A percentile compares a stretch with the other conserved stretches of the same genome.
Conservation (phyloP, 2,113 vertebrate genomes). For the Mustelus asterias region DNA sequence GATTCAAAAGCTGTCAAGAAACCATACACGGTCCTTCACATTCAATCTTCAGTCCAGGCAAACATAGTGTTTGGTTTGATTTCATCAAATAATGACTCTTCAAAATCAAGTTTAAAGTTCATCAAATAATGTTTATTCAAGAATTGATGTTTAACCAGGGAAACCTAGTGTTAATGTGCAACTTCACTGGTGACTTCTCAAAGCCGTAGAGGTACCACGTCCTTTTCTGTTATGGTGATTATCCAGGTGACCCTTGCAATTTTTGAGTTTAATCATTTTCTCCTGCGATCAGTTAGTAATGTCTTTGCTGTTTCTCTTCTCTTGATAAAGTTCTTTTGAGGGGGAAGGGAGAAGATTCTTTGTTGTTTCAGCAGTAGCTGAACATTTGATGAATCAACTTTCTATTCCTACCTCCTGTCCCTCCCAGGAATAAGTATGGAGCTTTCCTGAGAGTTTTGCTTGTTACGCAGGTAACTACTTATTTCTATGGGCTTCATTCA, state of each 20-base stretch:
- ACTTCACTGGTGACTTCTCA: not conserved
- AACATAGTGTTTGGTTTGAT: not conserved
- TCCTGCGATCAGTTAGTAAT: not conserved
- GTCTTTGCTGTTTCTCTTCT: not conserved
- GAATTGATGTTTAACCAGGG: constrained; percentile 10
- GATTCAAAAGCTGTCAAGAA: not conserved
- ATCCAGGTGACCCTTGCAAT: not conserved
- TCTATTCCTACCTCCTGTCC: not conserved
- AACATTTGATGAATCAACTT: not conserved
- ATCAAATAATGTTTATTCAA: not conserved
- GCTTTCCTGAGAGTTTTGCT: not conserved
- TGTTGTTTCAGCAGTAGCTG: not conserved
- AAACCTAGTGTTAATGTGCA: not conserved
- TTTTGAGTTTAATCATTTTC: not conserved
- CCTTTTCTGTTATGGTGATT: not conserved
- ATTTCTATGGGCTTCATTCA: not conserved
- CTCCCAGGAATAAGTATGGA: not conserved
- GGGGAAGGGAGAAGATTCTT: not conserved
- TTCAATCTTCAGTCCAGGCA: not conserved
- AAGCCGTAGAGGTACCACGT: not conserved
- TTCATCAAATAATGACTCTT: not conserved
- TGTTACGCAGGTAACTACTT: not conserved
- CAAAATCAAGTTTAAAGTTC: constrained; percentile 2
- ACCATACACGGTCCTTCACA: not conserved
- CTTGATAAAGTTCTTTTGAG: not conserved